Evolutionary conservation across 2,888 invertebrate species (phyloP).

Genomic region (Volucella zonaria): DNA sequence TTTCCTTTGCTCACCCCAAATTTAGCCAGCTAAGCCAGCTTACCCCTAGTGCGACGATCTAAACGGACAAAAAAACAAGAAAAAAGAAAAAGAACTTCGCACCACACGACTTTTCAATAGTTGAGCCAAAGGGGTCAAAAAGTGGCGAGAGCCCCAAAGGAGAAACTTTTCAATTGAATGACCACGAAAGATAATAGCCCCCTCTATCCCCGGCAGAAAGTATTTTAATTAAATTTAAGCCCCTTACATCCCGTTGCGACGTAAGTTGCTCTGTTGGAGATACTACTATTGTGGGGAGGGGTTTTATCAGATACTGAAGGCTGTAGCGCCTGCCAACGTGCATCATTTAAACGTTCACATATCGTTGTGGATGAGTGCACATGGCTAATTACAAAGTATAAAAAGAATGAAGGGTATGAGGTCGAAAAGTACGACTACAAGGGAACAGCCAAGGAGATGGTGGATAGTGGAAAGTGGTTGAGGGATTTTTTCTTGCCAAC

Average conservation of each 20-base stretch:
- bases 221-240: conserved; percentile 73
- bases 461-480: conserved; percentile 17
- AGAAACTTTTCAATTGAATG: conserved; percentile 73
- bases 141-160: conserved; percentile 50
- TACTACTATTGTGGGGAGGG: conserved; percentile 10
- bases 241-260: not conserved
- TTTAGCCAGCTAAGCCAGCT: not conserved
- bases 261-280: not conserved
- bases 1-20: conserved; percentile 19
- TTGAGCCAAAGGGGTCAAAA: conserved; percentile 20
- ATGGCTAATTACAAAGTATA: conserved; percentile 60
- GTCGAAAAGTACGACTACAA: not conserved
- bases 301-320: conserved; percentile 31
- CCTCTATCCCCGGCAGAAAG: conserved; percentile 53
- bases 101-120: conserved; percentile 69
- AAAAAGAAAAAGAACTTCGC: conserved; percentile 49
- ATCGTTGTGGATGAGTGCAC: conserved; percentile 56
- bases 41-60: too few species aligned
- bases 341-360: conserved; percentile 48
- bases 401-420: not conserved
- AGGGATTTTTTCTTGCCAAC: conserved; percentile 48
- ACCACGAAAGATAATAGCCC: conserved; percentile 70
- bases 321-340: conserved; percentile 18
- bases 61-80: too few species aligned
- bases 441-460: not conserved